These are phyloP conservation scores for Stegodyphus dumicola DNA, from an alignment of 1,140 invertebrate species.

Conservation along the genomic window DNA sequence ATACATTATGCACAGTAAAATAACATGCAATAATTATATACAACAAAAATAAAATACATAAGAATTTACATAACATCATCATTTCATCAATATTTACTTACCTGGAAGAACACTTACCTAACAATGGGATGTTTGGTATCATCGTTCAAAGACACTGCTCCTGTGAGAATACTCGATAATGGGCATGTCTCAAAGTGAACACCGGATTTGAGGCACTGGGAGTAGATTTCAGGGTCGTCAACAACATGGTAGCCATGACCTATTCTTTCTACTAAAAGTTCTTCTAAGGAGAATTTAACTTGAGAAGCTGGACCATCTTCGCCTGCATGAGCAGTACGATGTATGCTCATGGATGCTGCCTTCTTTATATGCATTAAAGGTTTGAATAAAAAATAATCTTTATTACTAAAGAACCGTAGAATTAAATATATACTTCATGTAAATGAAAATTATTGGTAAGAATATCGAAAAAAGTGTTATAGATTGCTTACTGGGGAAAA, in stretches of 20 bases:
- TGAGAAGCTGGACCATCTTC: constrained; percentile 71
- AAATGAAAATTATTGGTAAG: no score
- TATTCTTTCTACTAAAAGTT: constrained; percentile 72
- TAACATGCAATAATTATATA: no score
- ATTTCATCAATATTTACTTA: no score
- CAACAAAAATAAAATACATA: no score
- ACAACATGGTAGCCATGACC: constrained; percentile 75
- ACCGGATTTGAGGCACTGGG: constrained; percentile 65
- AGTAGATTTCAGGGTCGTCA: constrained; percentile 71
- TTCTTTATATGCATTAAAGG: constrained; percentile 62
- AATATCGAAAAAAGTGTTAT: no score
- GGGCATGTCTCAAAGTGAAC: constrained; percentile 75
- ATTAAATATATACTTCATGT: no score
- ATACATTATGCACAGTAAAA: no score
- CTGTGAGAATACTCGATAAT: constrained; percentile 73
- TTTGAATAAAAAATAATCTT: no score
- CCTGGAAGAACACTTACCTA: constrained; percentile 62
- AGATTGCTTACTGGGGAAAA: no score
- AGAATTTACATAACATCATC: no score
- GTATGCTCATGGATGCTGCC: constrained; percentile 70
- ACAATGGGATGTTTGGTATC: constrained; percentile 67
- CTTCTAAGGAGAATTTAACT: constrained; percentile 71
- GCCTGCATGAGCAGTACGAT: constrained; percentile 74
- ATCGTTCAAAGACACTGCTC: constrained; percentile 67
- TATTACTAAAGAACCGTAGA: no score